Evolutionary conservation across 2,888 invertebrate genomes (phyloP).

Genomic region (Pseudoips prasinana): DNA sequence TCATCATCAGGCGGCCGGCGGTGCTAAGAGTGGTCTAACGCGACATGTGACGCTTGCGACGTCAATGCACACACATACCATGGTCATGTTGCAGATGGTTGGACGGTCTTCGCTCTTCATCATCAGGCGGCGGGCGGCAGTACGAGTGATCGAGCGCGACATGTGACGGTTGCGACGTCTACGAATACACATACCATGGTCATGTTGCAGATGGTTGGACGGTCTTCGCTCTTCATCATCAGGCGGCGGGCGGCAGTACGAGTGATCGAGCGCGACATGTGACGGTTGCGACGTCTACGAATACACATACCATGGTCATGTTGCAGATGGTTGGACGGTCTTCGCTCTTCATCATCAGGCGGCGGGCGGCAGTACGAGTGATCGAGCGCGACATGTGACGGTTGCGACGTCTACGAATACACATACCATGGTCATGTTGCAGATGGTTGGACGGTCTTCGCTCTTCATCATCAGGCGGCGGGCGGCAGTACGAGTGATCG

Average conservation of each 20-base stretch:
- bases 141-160: slow-evolving; percentile 93
- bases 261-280: slow-evolving; percentile 90
- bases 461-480: slow-evolving; percentile 66
- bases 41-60: slow-evolving; percentile 75
- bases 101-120: slow-evolving; percentile 27
- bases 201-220: slow-evolving; percentile 45
- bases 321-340: slow-evolving; percentile 60
- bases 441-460: slow-evolving; percentile 55
- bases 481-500: slow-evolving; percentile 93
- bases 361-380: slow-evolving; percentile 93
- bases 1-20: slow-evolving; percentile 79
- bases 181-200: slow-evolving; percentile 56
- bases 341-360: slow-evolving; percentile 37
- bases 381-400: slow-evolving; percentile 87
- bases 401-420: slow-evolving; percentile 79
- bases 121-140: slow-evolving; percentile 85
- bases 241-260: slow-evolving; percentile 89
- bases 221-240: background rate
- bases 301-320: slow-evolving; percentile 68
- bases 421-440: slow-evolving; percentile 70
- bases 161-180: slow-evolving; percentile 29
- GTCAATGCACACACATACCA: slow-evolving; percentile 43
- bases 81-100: slow-evolving; percentile 74
- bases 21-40: slow-evolving; percentile 93
- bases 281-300: background rate